Conservation (phyloP, 2,888 invertebrate species). For the Metallyticus violacea region DNA sequence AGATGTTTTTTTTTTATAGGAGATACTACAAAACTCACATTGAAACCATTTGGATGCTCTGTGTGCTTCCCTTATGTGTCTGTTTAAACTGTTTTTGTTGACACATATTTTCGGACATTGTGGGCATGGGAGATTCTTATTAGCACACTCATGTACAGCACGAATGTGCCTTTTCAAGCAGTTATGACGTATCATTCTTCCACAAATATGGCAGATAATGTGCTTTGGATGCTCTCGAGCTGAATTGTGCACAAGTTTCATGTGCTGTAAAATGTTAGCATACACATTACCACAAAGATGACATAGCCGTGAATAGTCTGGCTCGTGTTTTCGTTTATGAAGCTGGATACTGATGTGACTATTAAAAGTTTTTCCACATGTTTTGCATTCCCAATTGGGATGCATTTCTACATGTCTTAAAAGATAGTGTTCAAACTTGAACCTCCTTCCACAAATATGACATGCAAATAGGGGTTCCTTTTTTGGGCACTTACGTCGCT, state of each 20-base stretch:
- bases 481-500: not conserved
- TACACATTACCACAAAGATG: not conserved
- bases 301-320: not conserved
- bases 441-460: not conserved
- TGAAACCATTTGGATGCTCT: not conserved
- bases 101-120: not conserved
- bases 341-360: not conserved
- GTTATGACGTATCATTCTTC: not conserved
- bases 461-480: not conserved
- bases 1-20: not conserved
- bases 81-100: not conserved
- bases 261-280: not conserved
- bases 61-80: not conserved
- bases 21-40: not conserved
- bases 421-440: not conserved
- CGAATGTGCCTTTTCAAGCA: not conserved
- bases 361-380: not conserved
- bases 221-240: not conserved
- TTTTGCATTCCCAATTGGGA: not conserved
- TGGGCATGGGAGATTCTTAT: not conserved
- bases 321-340: not conserved
- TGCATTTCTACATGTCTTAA: not conserved
- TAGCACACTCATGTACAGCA: not conserved
- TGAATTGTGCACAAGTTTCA: not conserved
- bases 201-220: not conserved